phyloP scores from a whole-genome alignment of 1,140 invertebrate species.

The Apocrypta bakeri region DNA sequence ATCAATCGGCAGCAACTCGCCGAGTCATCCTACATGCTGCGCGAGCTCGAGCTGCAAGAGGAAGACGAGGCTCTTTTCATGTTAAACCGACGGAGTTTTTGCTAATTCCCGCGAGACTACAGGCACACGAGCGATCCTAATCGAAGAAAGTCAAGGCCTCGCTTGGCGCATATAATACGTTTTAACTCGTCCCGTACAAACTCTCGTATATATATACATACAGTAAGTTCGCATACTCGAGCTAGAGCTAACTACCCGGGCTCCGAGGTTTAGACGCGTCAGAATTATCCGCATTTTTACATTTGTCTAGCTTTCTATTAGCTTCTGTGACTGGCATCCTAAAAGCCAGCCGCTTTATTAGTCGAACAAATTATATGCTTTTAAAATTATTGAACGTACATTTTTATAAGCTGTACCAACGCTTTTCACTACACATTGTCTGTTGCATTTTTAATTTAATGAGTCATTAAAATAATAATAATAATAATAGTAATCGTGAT shows the following conservation, averaged over 20 bases:
- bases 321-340: background rate
- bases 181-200: background rate
- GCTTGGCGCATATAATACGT: background rate
- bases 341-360: background rate
- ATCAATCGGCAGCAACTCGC: slow-evolving; percentile 57
- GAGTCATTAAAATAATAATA: no score
- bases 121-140: slow-evolving; percentile 40
- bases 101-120: slow-evolving; percentile 42
- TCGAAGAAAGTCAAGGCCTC: slow-evolving; percentile 47
- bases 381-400: background rate
- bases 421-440: no score
- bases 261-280: background rate
- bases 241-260: background rate
- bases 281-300: background rate
- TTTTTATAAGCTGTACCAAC: background rate
- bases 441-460: no score
- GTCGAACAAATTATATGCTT: background rate
- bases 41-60: background rate
- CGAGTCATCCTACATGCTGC: slow-evolving; percentile 55
- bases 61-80: slow-evolving; percentile 37
- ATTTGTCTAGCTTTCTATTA: background rate
- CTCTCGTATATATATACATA: no score
- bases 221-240: no score
- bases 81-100: slow-evolving; percentile 47
- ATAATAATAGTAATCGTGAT: no score